phyloP scores from a whole-genome alignment of 2,113 vertebrate genomes.

The Tenebrosternarchus preto region DNA sequence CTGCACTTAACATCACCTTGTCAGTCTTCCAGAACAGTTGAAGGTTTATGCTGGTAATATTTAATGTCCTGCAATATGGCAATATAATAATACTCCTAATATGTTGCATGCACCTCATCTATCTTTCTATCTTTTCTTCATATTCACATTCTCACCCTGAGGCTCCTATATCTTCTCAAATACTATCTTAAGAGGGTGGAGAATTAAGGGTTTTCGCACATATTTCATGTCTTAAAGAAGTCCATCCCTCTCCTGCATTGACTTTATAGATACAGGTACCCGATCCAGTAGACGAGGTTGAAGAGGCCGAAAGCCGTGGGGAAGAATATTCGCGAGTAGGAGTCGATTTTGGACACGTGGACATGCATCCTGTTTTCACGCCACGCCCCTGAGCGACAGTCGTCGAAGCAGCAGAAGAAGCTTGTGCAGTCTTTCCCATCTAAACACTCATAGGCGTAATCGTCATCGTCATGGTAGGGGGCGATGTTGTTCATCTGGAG shows the following conservation, averaged over 20 bases:
- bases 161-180: background rate
- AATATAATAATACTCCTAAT: background rate
- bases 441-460: constrained; percentile 88
- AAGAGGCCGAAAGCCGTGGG: constrained; percentile 95
- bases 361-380: constrained; percentile 92
- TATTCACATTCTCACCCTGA: constrained; percentile 6
- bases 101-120: constrained; percentile 4
- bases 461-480: constrained; percentile 81
- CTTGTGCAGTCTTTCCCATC: constrained; percentile 94
- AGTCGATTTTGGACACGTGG: constrained; percentile 94
- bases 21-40: background rate
- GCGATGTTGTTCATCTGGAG: constrained; percentile 89
- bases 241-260: constrained; percentile 13
- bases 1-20: background rate
- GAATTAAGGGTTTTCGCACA: constrained; percentile 40
- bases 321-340: constrained; percentile 94
- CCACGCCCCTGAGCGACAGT: constrained; percentile 92
- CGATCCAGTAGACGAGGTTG: constrained; percentile 96
- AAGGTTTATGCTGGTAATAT: constrained; percentile 28
- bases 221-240: constrained; percentile 29
- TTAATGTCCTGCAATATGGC: background rate
- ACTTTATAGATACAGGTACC: constrained; percentile 90
- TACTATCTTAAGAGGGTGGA: constrained; percentile 15
- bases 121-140: constrained; percentile 9
- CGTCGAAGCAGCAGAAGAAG: constrained; percentile 97